Percentiles rank a stretch among this genome's conserved stretches.
Evolutionary conservation across 2,113 vertebrate genomes (phyloP).

Genomic region (Chrysochloris asiatica): DNA sequence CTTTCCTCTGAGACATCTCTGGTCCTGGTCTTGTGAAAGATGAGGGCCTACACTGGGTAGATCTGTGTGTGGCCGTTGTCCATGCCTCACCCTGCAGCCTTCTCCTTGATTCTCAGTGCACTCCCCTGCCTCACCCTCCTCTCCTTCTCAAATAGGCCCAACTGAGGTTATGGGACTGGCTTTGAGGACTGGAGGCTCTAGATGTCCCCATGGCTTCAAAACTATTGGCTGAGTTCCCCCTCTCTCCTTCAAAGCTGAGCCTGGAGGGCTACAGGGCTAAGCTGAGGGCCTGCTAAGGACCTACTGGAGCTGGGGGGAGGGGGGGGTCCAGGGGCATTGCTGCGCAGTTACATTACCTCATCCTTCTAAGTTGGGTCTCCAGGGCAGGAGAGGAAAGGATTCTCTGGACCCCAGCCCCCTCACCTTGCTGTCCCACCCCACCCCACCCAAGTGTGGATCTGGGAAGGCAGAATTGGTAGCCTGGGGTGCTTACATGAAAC

Average conservation of each 20-base stretch:
- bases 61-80: neutral
- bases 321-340: too few relatives aligned
- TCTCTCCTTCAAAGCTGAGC: neutral
- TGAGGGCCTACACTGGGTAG: accelerated
- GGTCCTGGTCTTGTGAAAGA: neutral
- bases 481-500: neutral
- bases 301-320: neutral
- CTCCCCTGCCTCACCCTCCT: neutral
- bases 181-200: constrained; percentile 49
- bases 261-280: constrained; percentile 45
- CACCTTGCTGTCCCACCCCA: neutral
- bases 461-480: neutral
- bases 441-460: neutral
- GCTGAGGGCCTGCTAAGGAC: constrained; percentile 1
- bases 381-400: neutral
- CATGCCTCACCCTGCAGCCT: too few relatives aligned
- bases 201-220: constrained; percentile 58
- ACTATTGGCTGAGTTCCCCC: constrained; percentile 50
- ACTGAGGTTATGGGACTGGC: neutral
- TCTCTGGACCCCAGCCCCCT: neutral
- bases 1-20: too few relatives aligned
- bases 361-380: neutral
- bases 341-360: constrained; percentile 52
- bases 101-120: neutral
- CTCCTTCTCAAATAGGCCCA: accelerated